These are phyloP conservation scores for Maccullochella peelii DNA, from an alignment of 2,113 vertebrate genomes.

Conservation along the genomic window DNA sequence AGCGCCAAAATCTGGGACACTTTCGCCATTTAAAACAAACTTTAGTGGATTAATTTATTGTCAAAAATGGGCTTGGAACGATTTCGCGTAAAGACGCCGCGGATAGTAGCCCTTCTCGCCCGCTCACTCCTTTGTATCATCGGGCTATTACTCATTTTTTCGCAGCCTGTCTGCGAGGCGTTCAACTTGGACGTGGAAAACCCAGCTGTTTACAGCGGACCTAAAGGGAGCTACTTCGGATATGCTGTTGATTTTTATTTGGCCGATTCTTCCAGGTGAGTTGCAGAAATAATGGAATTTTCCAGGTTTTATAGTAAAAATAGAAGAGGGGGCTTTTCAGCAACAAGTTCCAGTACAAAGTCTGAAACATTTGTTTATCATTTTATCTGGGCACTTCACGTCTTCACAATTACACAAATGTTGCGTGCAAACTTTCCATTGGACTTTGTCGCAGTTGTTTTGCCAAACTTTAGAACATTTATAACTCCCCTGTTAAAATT, in stretches of 20 bases:
- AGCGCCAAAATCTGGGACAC: slow-evolving; percentile 9
- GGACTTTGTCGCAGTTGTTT: neutral
- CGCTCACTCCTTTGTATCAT: slow-evolving; percentile 63
- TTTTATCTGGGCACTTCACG: neutral
- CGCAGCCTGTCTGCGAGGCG: slow-evolving; percentile 75
- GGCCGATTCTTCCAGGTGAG: slow-evolving; percentile 87
- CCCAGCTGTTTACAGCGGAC: slow-evolving; percentile 86
- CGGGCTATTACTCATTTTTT: slow-evolving; percentile 69
- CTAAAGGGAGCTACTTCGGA: slow-evolving; percentile 90
- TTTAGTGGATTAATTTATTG: slow-evolving; percentile 53
- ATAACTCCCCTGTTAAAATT: slow-evolving; percentile 22
- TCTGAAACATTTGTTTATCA: slow-evolving; percentile 10
- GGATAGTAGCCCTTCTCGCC: slow-evolving; percentile 22
- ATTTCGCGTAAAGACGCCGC: slow-evolving; percentile 68
- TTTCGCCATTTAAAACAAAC: slow-evolving; percentile 11
- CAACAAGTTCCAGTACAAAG: neutral
- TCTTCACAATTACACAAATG: slow-evolving; percentile 9
- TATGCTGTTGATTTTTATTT: slow-evolving; percentile 93
- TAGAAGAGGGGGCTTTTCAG: fast-evolving
- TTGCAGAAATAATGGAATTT: neutral
- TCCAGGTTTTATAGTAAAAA: neutral
- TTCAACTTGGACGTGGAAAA: slow-evolving; percentile 91
- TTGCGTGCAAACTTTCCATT: slow-evolving; percentile 57
- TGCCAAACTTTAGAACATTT: slow-evolving; percentile 39
- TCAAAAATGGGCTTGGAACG: slow-evolving; percentile 72